A percentile compares a stretch with the other conserved stretches of the same genome.
Conservation (phyloP, 92 coral and sea anemone species). For the Heliopora coerulea region DNA sequence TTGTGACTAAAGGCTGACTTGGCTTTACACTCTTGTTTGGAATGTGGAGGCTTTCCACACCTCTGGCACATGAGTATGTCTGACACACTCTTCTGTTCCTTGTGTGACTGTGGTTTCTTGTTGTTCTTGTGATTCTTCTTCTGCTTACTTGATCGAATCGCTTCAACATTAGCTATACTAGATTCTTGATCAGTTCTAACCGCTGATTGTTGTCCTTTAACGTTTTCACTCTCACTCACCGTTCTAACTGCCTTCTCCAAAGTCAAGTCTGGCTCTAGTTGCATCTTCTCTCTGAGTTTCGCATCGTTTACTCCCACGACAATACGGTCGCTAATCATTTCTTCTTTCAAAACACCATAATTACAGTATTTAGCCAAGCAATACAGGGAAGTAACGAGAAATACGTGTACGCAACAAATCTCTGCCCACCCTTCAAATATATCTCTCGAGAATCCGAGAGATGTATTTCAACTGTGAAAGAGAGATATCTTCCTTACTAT, state of each 20-base stretch:
- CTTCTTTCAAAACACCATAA: slow-evolving; percentile 52
- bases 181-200: slow-evolving; percentile 34
- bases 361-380: slow-evolving; percentile 53
- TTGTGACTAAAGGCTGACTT: slow-evolving; percentile 5
- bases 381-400: slow-evolving; percentile 45
- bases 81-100: background rate
- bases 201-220: slow-evolving; percentile 43
- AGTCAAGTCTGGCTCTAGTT: slow-evolving; percentile 49
- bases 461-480: too few relatives aligned
- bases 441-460: too few relatives aligned
- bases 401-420: too few relatives aligned
- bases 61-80: slow-evolving; percentile 26
- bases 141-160: too few relatives aligned
- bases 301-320: slow-evolving; percentile 49
- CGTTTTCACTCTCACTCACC: slow-evolving; percentile 3
- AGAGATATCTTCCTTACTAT: too few relatives aligned
- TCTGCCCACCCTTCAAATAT: too few relatives aligned
- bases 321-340: slow-evolving; percentile 53
- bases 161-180: too few relatives aligned
- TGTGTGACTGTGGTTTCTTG: too few relatives aligned
- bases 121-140: too few relatives aligned
- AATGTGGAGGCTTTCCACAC: background rate
- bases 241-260: slow-evolving; percentile 44
- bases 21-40: slow-evolving; percentile 18
- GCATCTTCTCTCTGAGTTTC: slow-evolving; percentile 46